A percentile compares a stretch with the other conserved stretches of the same genome.
phyloP scores from a whole-genome alignment of 2,113 vertebrate genomes.

The Atlantisia rogersi region DNA sequence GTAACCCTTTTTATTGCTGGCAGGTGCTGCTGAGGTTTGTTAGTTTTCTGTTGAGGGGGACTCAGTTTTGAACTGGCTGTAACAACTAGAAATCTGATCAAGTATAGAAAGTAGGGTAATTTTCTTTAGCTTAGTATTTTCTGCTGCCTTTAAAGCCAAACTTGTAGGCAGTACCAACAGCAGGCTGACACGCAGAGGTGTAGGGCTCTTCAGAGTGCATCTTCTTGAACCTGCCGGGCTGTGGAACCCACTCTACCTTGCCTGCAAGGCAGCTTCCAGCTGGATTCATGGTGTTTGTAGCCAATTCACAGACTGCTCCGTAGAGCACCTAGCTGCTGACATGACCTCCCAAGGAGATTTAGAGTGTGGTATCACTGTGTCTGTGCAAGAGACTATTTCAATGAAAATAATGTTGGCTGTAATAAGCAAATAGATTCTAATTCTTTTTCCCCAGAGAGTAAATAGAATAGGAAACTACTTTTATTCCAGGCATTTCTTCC shows the following conservation, averaged over 20 bases:
- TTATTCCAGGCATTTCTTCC: background rate
- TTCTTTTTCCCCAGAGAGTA: background rate
- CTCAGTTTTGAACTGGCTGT: background rate
- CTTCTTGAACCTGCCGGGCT: rapidly evolving
- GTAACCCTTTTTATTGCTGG: background rate
- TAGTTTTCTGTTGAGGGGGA: background rate
- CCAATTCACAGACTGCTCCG: background rate
- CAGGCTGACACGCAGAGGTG: rapidly evolving
- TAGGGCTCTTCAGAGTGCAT: background rate
- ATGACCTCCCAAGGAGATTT: background rate
- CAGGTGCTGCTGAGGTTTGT: background rate
- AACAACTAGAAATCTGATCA: background rate
- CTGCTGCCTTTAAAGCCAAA: background rate
- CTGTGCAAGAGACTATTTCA: background rate
- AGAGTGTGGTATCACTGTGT: background rate
- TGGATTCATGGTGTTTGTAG: background rate
- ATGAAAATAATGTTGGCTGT: background rate
- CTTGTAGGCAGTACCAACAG: background rate
- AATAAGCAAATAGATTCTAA: background rate
- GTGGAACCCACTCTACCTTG: background rate
- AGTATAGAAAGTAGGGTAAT: background rate
- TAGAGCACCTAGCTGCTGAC: background rate
- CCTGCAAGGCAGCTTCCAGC: background rate
- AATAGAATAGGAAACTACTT: background rate
- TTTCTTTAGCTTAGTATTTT: background rate